Conservation (phyloP, 2,113 vertebrate genomes). For the Marcusenius ussheri region DNA sequence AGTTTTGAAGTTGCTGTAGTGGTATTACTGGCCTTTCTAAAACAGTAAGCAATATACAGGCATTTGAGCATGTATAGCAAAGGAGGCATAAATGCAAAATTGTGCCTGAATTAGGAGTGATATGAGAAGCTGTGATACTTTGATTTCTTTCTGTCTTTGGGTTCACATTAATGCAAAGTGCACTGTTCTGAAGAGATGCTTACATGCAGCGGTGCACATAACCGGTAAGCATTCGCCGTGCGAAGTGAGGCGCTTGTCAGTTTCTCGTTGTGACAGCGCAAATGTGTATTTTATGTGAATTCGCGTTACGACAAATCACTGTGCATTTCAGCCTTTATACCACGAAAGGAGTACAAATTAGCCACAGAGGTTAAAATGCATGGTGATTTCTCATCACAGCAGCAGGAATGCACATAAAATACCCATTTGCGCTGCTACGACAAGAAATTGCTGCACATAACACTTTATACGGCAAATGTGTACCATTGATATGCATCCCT, state of each 20-base stretch:
- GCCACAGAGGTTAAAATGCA: not conserved
- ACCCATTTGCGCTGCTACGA: too few species aligned
- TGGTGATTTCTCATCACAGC: not conserved
- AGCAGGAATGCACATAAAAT: not conserved
- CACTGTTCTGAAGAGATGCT: not conserved
- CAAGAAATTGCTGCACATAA: not conserved
- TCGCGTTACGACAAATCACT: too few species aligned
- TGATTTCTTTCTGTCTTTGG: not conserved
- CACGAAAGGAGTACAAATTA: not conserved
- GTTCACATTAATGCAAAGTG: not conserved
- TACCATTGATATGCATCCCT: not conserved
- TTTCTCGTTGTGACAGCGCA: not conserved
- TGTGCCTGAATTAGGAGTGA: not conserved
- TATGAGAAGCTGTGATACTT: not conserved
- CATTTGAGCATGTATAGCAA: not conserved
- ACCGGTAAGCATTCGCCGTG: not conserved
- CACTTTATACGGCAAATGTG: not conserved
- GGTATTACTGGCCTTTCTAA: not conserved
- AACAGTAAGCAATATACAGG: not conserved
- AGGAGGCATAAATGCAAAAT: not conserved
- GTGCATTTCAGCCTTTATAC: not conserved
- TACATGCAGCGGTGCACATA: not conserved
- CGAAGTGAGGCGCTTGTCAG: too few species aligned
- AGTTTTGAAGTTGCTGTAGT: not conserved
- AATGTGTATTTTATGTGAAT: too few species aligned